Conservation (phyloP, 2,113 vertebrate genomes). For the Pygoscelis adeliae region DNA sequence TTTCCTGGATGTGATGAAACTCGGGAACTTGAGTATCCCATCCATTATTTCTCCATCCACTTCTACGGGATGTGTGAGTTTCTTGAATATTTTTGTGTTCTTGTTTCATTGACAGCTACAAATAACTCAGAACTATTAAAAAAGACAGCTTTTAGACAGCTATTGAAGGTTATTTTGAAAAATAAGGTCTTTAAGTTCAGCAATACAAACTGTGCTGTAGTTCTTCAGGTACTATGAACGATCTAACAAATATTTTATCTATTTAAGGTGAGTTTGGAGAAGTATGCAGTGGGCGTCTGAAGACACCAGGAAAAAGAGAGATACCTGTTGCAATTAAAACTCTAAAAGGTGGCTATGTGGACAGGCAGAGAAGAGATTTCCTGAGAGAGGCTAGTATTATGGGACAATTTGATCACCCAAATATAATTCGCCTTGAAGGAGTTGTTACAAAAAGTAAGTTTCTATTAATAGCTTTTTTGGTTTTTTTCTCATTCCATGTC, state of each 20-base stretch:
- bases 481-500: background rate
- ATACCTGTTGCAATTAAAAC: constrained; percentile 97
- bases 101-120: background rate
- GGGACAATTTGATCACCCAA: constrained; percentile 95
- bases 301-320: constrained; percentile 92
- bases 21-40: background rate
- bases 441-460: constrained; percentile 96
- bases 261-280: constrained; percentile 92
- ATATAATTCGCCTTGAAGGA: constrained; percentile 92
- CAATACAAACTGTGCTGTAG: background rate
- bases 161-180: background rate
- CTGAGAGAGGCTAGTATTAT: constrained; percentile 94
- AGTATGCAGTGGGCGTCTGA: constrained; percentile 92
- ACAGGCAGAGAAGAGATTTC: constrained; percentile 92
- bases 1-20: background rate
- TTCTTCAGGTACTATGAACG: background rate
- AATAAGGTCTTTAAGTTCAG: background rate
- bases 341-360: constrained; percentile 90
- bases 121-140: background rate
- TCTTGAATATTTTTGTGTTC: background rate
- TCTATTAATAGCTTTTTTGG: background rate
- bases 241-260: background rate
- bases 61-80: background rate
- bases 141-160: background rate
- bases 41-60: background rate